A percentile compares a stretch with the other conserved stretches of the same genome.
These are phyloP conservation scores for Oegoconia quadripuncta DNA, from an alignment of 2,888 invertebrate species.

Conservation along the genomic window DNA sequence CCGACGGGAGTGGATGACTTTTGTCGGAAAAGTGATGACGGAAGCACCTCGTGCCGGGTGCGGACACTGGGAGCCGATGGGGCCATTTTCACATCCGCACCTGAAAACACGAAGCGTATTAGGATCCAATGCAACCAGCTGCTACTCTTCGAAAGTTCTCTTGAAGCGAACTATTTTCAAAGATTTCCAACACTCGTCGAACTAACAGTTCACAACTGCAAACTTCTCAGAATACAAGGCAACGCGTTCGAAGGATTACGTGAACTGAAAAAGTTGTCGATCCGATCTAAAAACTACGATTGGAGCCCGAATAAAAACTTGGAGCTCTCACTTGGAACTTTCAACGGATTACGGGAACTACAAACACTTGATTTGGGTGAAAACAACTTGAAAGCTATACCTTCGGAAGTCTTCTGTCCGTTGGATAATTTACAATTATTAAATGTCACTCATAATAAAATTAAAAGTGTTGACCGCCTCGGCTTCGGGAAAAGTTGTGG, in stretches of 20 bases:
- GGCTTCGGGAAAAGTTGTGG: conserved; percentile 84
- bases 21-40: conserved; percentile 67
- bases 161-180: conserved; percentile 86
- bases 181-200: conserved; percentile 87
- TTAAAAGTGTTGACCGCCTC: conserved; percentile 86
- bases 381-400: conserved; percentile 88
- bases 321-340: conserved; percentile 85
- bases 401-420: conserved; percentile 88
- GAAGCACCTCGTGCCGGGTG: conserved; percentile 82
- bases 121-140: conserved; percentile 88
- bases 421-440: conserved; percentile 88
- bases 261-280: conserved; percentile 87
- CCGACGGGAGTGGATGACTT: conserved; percentile 63
- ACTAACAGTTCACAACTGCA: conserved; percentile 87
- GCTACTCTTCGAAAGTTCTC: conserved; percentile 87
- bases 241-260: conserved; percentile 89
- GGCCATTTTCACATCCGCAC: conserved; percentile 80
- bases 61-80: conserved; percentile 84
- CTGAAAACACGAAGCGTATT: conserved; percentile 86
- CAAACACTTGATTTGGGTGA: conserved; percentile 87
- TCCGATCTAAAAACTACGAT: conserved; percentile 89
- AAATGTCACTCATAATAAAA: conserved; percentile 90
- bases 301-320: conserved; percentile 88
- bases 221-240: conserved; percentile 86
- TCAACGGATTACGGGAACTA: conserved; percentile 88